Base-by-base conservation (phyloP, 2,888 invertebrate species). In the Agonopterix arenella region DNA sequence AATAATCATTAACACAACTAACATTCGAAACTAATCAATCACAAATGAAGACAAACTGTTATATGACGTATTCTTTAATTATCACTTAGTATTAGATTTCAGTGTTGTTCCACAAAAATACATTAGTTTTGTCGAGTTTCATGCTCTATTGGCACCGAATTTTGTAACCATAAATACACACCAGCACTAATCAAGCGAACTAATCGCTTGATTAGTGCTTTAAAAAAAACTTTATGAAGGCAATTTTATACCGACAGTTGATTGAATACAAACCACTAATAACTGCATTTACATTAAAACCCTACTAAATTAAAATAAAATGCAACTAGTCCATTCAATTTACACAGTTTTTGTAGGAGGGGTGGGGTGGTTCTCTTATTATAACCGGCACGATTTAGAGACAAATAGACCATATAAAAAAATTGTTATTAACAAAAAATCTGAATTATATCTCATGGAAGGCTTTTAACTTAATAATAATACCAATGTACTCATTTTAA, bases 71-170 rank as follows among this genome's bases (percentile, higher is more conserved):
- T 44, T 47, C 38, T 13, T 41, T n/a, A 9, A 36, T 42, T 49
- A 46, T 38, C 11, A 11, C 11, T n/a, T 46, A 46, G 37, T 13
- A 42, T 36, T 42, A 8, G 13, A 42, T 42, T 42, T 43, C 37
- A 18, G 36, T 36, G 11, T 36, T 37, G 48, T 16, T 51, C 45
- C 40, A 48, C 40, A 48, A 48, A 52, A 45, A 11, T 45, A 44
- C 44, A 46, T 44, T 40, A 37, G 9, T n/a, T 36, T 36, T 37
- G 36, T 52, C 38, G 45, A 63, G 60, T 57, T 64, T 68, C 60
- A 71, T 70, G 79, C 73, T 78, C 76, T 75, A 80, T 79, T 80
- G 76, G 66, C 55, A 62, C 63, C 66, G 61, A 70, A 76, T 74
- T 74, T 73, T 68, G 71, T 70, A 76, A 50, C 45, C 37, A 40